Evolutionary conservation across 2,113 vertebrate genomes (phyloP), one percentile per base, ranked within the genome.

Genomic region (Sitta europaea): DNA sequence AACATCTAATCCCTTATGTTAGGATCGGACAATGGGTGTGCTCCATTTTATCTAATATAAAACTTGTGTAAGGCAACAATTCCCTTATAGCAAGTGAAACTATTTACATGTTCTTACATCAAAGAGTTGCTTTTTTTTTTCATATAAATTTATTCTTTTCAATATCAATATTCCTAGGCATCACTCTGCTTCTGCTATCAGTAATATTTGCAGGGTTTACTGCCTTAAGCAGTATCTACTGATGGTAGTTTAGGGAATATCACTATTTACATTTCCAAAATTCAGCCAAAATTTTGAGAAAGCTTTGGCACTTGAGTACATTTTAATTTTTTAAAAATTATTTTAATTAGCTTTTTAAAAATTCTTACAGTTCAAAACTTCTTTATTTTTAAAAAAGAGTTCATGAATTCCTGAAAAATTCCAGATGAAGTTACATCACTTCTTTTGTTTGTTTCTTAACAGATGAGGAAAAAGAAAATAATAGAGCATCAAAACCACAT

Each of bases 381-480:
- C 18, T 35, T 47, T 68, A 0, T 23, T 75, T 40, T 43, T 3
- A 11, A 53, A 20, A 70, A 54, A 40, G 5, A 29, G 17, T 63
- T 90, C 21, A 35, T 43, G n/a, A 86, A 51, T 62, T 42, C 25
- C 31, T 53, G 21, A 63, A 38, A 8, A 54, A 66, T 88, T 88
- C 40, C 23, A 54, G 63, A 83, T 87, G 57, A 96, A 96, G 87
- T 88, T 40, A 80, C 53, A 61, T 40, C 35, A 31, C 2, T 10
- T 91, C 40, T 13, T 65, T 31, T 78, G 23, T 61, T 95, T 97
- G 48, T 95, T 91, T 89, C 95, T 97, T 92, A 84, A 97, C 98
- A 99, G 99, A 99, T 98, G 99, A 99, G 95, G 99, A 99, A 97
- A 99, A 99, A 96, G 99, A 99, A 98, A 99, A 99, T 94, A 99